phyloP scores from a whole-genome alignment of 2,888 invertebrate species.

The Mimas tiliae region DNA sequence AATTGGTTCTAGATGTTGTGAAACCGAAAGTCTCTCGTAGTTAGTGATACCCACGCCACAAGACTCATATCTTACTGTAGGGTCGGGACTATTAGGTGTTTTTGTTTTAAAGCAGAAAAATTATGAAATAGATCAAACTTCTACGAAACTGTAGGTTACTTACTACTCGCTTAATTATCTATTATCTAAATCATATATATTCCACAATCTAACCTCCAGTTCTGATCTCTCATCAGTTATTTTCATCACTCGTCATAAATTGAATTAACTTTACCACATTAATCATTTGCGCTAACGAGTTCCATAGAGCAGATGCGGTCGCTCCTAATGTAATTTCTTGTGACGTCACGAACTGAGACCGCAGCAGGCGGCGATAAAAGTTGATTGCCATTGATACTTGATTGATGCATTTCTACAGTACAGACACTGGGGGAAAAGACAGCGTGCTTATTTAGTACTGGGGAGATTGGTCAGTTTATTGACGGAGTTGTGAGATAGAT shows the following conservation, averaged over 20 bases:
- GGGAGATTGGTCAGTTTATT: not conserved
- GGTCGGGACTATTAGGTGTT: no score
- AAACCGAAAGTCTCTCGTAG: no score
- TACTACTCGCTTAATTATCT: no score
- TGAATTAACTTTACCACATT: conserved; percentile 6
- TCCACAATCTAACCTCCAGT: not conserved
- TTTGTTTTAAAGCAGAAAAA: no score
- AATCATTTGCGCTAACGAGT: conserved; percentile 15
- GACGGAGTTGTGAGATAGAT: not conserved
- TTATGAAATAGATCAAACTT: no score
- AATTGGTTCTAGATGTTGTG: no score
- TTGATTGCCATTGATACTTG: conserved; percentile 20
- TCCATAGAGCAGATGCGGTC: conserved; percentile 1
- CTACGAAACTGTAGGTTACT: no score
- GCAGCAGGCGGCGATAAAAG: conserved; percentile 1
- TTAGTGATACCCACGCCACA: no score
- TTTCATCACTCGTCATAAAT: not conserved
- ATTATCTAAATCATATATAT: not conserved
- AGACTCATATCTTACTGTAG: no score
- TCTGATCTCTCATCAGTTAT: not conserved
- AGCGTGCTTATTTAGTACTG: not conserved
- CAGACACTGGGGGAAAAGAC: not conserved
- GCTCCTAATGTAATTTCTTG: conserved; percentile 14
- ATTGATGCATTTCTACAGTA: not conserved
- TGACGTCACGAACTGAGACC: not conserved